Percentiles rank a stretch among this genome's conserved stretches.
phyloP scores from a whole-genome alignment of 2,888 invertebrate genomes.

The Morpho helenor region DNA sequence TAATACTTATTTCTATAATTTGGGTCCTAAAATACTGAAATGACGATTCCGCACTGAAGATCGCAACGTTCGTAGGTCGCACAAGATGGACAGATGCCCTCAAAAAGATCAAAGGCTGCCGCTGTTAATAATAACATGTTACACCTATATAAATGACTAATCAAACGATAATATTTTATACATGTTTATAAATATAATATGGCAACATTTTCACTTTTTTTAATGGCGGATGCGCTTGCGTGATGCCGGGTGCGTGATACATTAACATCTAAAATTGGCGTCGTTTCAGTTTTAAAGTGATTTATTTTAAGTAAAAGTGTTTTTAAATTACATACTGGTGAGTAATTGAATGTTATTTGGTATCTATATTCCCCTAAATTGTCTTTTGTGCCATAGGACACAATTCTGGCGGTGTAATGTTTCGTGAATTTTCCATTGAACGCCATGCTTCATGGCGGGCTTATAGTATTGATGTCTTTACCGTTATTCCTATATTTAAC shows the following conservation, averaged over 20 bases:
- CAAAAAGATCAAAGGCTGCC: too few species aligned
- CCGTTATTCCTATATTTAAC: conserved; percentile 38
- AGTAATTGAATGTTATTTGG: conserved; percentile 25
- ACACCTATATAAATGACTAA: too few species aligned
- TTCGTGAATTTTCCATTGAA: conserved; percentile 63
- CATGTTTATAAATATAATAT: background rate
- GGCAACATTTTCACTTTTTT: conserved; percentile 14
- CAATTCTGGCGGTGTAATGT: conserved; percentile 27
- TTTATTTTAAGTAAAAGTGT: conserved; percentile 16
- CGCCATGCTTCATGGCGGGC: conserved; percentile 69
- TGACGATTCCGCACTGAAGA: too few species aligned
- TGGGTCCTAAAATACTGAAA: too few species aligned
- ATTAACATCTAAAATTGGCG: conserved; percentile 66
- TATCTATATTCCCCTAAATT: background rate
- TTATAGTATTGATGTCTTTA: conserved; percentile 45
- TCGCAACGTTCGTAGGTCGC: too few species aligned
- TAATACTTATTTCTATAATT: too few species aligned
- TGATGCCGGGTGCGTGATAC: conserved; percentile 76
- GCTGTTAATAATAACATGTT: too few species aligned
- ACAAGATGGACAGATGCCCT: too few species aligned
- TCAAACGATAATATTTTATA: too few species aligned
- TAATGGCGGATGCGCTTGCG: conserved; percentile 77
- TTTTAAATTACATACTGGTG: conserved; percentile 22
- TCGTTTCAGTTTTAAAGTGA: conserved; percentile 53
- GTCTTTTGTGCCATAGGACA: conserved; percentile 8